Conservation (phyloP, 2,797 vertebrate species). For the Myotis vivesi region DNA sequence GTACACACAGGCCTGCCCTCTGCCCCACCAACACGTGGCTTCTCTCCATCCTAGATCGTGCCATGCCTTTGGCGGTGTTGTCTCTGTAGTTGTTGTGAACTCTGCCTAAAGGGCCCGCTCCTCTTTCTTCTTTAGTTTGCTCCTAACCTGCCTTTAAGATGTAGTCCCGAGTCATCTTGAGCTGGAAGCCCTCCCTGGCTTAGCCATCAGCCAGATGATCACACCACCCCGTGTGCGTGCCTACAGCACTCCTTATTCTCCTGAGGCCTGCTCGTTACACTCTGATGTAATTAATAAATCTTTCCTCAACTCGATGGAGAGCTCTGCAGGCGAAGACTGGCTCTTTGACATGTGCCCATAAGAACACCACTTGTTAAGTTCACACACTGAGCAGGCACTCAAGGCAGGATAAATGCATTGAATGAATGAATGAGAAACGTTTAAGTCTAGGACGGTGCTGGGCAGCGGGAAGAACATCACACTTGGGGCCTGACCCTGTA, state of each 20-base stretch:
- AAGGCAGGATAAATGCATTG: background rate
- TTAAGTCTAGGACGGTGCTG: background rate
- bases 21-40: background rate
- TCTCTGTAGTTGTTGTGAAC: background rate
- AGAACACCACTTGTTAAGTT: background rate
- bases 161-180: background rate
- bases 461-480: background rate
- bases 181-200: background rate
- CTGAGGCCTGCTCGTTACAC: background rate
- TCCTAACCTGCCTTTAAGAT: background rate
- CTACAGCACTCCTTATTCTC: background rate
- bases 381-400: background rate
- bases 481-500: background rate
- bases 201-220: too few relatives aligned
- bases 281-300: background rate
- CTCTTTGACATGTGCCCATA: background rate
- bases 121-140: background rate
- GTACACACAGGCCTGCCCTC: background rate
- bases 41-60: background rate
- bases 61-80: background rate
- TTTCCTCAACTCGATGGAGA: background rate
- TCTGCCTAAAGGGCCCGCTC: background rate
- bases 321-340: background rate
- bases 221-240: background rate
- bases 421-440: background rate